phyloP scores from a whole-genome alignment of 1,140 invertebrate species.

The Halotydeus destructor region DNA sequence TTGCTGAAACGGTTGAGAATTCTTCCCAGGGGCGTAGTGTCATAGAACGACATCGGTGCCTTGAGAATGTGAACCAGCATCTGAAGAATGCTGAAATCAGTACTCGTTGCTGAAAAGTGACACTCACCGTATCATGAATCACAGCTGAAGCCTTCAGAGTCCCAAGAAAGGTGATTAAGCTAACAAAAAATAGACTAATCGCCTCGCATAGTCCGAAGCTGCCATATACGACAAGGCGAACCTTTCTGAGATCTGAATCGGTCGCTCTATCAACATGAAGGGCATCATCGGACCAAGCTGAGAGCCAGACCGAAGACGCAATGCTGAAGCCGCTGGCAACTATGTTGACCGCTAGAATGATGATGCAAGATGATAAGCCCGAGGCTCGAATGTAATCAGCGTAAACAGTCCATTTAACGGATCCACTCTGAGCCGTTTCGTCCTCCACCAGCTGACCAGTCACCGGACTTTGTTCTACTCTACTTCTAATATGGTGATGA shows the following conservation, averaged over 20 bases:
- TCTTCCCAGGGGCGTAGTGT: slow-evolving; percentile 39
- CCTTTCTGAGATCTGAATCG: slow-evolving; percentile 38
- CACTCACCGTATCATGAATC: slow-evolving; percentile 13
- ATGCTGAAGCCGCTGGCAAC: slow-evolving; percentile 20
- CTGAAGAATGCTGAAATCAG: background rate
- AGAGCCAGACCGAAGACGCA: slow-evolving; percentile 23
- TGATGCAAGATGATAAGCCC: background rate
- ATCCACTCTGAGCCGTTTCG: slow-evolving; percentile 11
- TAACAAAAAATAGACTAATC: background rate
- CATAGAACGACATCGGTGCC: slow-evolving; percentile 43
- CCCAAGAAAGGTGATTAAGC: slow-evolving; percentile 6
- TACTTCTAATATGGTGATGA: background rate
- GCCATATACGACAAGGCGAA: slow-evolving; percentile 70
- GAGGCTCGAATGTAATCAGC: slow-evolving; percentile 5
- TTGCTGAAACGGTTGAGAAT: slow-evolving; percentile 43
- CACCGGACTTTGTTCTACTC: background rate
- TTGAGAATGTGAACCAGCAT: slow-evolving; percentile 37
- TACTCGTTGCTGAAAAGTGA: slow-evolving; percentile 14
- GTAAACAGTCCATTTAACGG: slow-evolving; percentile 12
- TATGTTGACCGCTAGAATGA: slow-evolving; percentile 14
- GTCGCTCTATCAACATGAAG: slow-evolving; percentile 6
- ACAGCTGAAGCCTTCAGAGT: slow-evolving; percentile 7
- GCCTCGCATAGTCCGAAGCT: slow-evolving; percentile 58
- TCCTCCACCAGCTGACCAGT: slow-evolving; percentile 32
- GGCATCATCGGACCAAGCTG: slow-evolving; percentile 24